Evolutionary conservation across 1,140 invertebrate genomes (phyloP).

Genomic region (Melipona quadrifasciata): DNA sequence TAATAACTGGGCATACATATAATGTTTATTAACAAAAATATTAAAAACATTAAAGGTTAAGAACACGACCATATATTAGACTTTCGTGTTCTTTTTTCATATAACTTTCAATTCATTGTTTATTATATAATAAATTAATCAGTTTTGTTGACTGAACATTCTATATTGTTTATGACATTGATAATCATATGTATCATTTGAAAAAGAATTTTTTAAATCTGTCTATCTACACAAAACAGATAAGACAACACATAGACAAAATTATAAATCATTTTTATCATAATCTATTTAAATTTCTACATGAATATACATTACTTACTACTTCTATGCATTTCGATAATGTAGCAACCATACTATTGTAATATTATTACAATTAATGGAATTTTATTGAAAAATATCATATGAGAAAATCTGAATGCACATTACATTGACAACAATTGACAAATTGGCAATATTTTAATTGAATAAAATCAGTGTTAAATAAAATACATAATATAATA

Average conservation of each 20-base stretch:
- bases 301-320: background rate
- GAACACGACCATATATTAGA: conserved; percentile 43
- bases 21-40: background rate
- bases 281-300: background rate
- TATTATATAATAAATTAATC: conserved; percentile 7
- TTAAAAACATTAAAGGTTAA: background rate
- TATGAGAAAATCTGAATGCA: background rate
- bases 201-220: background rate
- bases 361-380: background rate
- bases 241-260: background rate
- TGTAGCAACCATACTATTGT: background rate
- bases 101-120: background rate
- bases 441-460: background rate
- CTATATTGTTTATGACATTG: background rate
- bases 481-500: background rate
- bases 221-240: background rate
- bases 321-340: background rate
- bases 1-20: too few species aligned
- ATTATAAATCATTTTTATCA: background rate
- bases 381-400: background rate
- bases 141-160: background rate
- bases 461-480: background rate
- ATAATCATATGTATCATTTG: conserved; percentile 27
- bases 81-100: conserved; percentile 23
- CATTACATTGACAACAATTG: background rate